Evolutionary conservation across 2,113 vertebrate species (phyloP).

Genomic region (Rana temporaria): DNA sequence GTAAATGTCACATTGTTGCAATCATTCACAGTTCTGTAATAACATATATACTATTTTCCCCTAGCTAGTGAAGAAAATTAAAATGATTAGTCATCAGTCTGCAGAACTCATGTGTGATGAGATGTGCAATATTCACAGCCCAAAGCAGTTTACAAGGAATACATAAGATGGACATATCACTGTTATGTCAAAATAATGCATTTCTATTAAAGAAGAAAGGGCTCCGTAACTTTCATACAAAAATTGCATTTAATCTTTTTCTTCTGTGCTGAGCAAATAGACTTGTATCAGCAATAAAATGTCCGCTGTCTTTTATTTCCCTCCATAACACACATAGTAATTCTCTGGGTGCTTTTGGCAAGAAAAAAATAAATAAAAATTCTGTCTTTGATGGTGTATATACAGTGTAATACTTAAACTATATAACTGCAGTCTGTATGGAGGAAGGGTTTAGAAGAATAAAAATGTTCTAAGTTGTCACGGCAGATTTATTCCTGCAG

Average conservation of each 20-base stretch:
- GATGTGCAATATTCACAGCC: conserved; percentile 29
- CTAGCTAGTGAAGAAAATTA: neutral
- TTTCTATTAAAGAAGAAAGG: conserved; percentile 8
- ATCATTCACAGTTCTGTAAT: neutral
- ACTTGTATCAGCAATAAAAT: neutral
- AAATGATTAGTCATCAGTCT: conserved; percentile 20
- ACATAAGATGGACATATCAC: conserved; percentile 26
- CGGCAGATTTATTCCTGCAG: neutral
- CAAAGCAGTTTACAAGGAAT: conserved; percentile 2
- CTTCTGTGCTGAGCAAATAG: conserved; percentile 1
- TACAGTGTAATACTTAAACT: neutral
- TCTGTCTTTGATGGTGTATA: neutral
- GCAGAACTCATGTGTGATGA: conserved; percentile 23
- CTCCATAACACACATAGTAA: conserved; percentile 11
- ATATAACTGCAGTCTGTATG: neutral
- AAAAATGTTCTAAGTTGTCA: neutral
- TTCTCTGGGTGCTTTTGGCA: conserved; percentile 10
- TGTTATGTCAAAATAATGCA: conserved; percentile 24
- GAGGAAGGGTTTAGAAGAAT: neutral
- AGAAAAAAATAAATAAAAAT: neutral
- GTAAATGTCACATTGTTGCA: neutral
- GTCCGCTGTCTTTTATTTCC: conserved; percentile 20
- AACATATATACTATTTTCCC: neutral
- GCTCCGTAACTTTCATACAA: neutral
- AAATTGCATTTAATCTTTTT: conserved; percentile 14